These are phyloP conservation scores for Fragum fragum DNA, from an alignment of 2,888 invertebrate genomes.

Conservation along the genomic window DNA sequence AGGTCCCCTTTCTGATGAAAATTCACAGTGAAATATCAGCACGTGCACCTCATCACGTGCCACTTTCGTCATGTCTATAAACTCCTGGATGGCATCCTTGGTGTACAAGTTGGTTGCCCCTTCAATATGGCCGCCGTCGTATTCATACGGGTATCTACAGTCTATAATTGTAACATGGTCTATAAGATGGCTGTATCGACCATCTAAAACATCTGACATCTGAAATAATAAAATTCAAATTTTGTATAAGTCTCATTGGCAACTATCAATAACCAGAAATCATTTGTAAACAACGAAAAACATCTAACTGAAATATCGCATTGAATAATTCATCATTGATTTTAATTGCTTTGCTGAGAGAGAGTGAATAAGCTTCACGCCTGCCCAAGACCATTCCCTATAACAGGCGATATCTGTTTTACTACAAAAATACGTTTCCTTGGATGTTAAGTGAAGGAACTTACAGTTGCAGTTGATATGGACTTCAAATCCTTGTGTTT, in stretches of 20 bases:
- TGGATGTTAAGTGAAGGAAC: too few species aligned
- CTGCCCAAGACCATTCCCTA: too few species aligned
- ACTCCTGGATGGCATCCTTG: slow-evolving; percentile 12
- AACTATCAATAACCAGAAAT: too few species aligned
- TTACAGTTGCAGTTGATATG: slow-evolving; percentile 81
- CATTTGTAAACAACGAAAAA: too few species aligned
- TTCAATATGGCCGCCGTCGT: slow-evolving; percentile 92
- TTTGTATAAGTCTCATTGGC: too few species aligned
- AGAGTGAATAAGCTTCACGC: too few species aligned
- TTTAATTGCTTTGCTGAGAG: too few species aligned
- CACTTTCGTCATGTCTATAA: slow-evolving; percentile 13
- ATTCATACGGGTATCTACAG: slow-evolving; percentile 98
- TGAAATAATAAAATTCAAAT: too few species aligned
- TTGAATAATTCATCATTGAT: too few species aligned
- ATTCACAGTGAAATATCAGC: slow-evolving; percentile 68
- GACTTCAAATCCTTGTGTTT: slow-evolving; percentile 82
- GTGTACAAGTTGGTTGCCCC: slow-evolving; percentile 35
- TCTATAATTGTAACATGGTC: slow-evolving; percentile 94
- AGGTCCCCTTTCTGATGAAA: slow-evolving; percentile 66
- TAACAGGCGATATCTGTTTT: too few species aligned
- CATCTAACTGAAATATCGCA: too few species aligned
- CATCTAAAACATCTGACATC: slow-evolving; percentile 89
- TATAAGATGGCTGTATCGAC: slow-evolving; percentile 90
- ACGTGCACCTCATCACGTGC: slow-evolving; percentile 46
- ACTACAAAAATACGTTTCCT: too few species aligned